A percentile compares a stretch with the other conserved stretches of the same genome.
These are phyloP conservation scores for Olivierus martensii DNA, from an alignment of 1,140 invertebrate species.

Conservation along the genomic window DNA sequence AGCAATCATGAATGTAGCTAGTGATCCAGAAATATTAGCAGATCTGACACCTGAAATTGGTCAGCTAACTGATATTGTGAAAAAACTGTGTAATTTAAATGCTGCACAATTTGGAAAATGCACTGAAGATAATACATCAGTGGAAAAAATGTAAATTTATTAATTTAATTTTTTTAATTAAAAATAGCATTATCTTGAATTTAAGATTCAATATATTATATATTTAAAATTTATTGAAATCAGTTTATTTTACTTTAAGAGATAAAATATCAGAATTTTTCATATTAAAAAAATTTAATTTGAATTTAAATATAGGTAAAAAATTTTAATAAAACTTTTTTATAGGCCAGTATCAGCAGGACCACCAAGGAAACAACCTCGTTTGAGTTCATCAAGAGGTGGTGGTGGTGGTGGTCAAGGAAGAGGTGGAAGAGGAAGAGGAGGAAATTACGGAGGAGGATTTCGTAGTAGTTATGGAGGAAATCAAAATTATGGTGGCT, in stretches of 20 bases:
- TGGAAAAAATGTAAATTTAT: neutral
- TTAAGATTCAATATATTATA: neutral
- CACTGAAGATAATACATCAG: neutral
- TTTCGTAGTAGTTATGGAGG: neutral
- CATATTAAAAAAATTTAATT: neutral
- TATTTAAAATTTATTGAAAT: too few relatives aligned
- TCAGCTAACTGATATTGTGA: slow-evolving; percentile 16
- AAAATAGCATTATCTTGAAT: too few relatives aligned
- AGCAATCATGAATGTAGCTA: slow-evolving; percentile 58
- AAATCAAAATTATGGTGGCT: neutral
- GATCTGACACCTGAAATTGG: neutral
- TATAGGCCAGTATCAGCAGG: neutral
- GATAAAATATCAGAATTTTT: too few relatives aligned
- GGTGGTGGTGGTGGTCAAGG: neutral
- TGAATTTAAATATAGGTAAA: neutral
- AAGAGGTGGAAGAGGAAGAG: neutral
- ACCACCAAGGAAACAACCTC: slow-evolving; percentile 3
- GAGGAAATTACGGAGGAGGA: neutral
- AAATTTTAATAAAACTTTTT: slow-evolving; percentile 1
- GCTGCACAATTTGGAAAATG: slow-evolving; percentile 52
- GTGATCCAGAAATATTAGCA: slow-evolving; percentile 48
- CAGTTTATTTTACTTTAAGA: too few relatives aligned
- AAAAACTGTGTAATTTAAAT: slow-evolving; percentile 51
- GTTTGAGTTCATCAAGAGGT: neutral
- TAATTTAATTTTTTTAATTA: too few relatives aligned